Base-by-base conservation (phyloP, 2,113 vertebrate species). In the Erinaceus europaeus region DNA sequence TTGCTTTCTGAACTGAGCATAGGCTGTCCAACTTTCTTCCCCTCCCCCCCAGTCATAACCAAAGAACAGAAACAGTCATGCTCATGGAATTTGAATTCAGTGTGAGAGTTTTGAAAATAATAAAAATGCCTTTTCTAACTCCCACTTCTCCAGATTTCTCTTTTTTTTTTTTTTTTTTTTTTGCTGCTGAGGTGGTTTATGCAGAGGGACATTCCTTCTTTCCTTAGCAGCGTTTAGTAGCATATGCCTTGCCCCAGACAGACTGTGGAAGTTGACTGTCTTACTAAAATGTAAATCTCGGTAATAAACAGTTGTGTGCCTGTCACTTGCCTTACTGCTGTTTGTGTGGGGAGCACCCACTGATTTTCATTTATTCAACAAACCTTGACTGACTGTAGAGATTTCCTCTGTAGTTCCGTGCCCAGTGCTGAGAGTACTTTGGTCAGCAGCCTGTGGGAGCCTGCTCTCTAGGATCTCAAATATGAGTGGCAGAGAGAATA, bases 121-220 rank as follows among this genome's bases (percentile, higher is more conserved):
- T 55, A 79, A 73, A 72, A 59, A 64, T 61, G 46, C 34, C 36
- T 84, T 88, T 73, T 52, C 81, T 69, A 53, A 57, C 82, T 81
- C 64, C 57, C 36, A 65, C 27, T 72, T 76, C 21, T 25, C n/a
- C n/a, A n/a, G n/a, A n/a, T n/a, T n/a, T n/a, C n/a, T n/a, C n/a
- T n/a, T n/a, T n/a, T n/a, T n/a, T 27, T 18, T 11, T 29, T 57
- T 42, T 64, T 90, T 90, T 52, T 92, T 46, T 57, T 40, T 18
- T 57, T n/a, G n/a, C n/a, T n/a, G n/a, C 57, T 64, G 59, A 52
- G 55, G 27, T 68, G 12, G 55, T 92, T 67, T 77, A 17, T 62
- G 69, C 38, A 68, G 71, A 57, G 20, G 21, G 32, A 38, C 64
- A 48, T 74, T 61, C 36, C n/a, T 52, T 36, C n/a, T 8, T 64